A percentile compares a stretch with the other conserved stretches of the same genome.
Conservation (phyloP, 2,113 vertebrate genomes). For the Stigmatopora nigra region DNA sequence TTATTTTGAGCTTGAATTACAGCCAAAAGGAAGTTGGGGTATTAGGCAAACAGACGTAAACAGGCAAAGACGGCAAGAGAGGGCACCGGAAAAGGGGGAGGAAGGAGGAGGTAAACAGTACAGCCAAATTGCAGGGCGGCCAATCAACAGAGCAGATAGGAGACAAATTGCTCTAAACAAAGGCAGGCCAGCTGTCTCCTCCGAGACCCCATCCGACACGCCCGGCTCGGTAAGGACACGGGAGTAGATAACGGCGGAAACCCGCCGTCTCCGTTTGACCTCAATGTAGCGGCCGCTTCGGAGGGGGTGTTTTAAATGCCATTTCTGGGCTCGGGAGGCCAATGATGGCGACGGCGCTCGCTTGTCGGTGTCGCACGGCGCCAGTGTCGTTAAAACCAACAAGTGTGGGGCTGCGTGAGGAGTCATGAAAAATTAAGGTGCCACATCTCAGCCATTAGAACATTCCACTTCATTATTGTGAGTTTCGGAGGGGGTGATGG, state of each 20-base stretch:
- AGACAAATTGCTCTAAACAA: constrained; percentile 26
- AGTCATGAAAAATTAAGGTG: constrained; percentile 21
- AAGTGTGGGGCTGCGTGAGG: constrained; percentile 12
- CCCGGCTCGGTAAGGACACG: constrained; percentile 49
- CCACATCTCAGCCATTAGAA: background rate
- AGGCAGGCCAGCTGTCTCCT: constrained; percentile 22
- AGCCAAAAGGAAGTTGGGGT: constrained; percentile 35
- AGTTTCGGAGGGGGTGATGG: background rate
- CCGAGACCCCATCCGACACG: constrained; percentile 35
- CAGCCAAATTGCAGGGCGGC: constrained; percentile 30
- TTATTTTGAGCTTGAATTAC: constrained; percentile 56
- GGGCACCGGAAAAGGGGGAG: constrained; percentile 27
- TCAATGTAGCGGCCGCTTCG: constrained; percentile 37
- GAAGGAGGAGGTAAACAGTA: constrained; percentile 20
- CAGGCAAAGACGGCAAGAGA: constrained; percentile 12
- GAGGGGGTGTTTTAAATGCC: constrained; percentile 40
- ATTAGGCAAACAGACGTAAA: constrained; percentile 30
- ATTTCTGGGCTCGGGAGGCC: constrained; percentile 41
- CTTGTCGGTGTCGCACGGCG: constrained; percentile 22
- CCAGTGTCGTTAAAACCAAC: constrained; percentile 30
- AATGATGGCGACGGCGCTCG: constrained; percentile 24
- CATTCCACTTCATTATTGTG: constrained; percentile 17
- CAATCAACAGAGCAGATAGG: constrained; percentile 36
- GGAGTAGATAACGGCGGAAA: constrained; percentile 35
- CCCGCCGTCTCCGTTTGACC: constrained; percentile 45